phyloP scores from a whole-genome alignment of 2,113 vertebrate genomes.

The Gallinago undulata region DNA sequence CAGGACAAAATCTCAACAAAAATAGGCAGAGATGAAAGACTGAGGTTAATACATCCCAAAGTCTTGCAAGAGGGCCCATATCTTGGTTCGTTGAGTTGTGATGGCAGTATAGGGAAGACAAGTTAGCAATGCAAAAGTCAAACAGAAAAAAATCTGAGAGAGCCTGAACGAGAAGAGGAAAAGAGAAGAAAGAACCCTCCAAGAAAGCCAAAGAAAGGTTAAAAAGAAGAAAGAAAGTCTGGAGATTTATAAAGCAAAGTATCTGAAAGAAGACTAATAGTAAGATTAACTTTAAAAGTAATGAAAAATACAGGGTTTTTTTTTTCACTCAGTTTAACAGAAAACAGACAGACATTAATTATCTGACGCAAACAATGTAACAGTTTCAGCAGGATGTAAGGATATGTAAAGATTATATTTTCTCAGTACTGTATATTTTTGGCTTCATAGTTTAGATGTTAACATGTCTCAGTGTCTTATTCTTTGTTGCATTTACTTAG shows the following conservation, averaged over 20 bases:
- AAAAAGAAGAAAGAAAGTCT: neutral
- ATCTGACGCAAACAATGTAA: neutral
- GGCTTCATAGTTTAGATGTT: neutral
- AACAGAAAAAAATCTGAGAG: neutral
- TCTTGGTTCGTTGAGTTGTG: neutral
- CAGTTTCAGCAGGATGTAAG: neutral
- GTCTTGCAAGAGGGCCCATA: neutral
- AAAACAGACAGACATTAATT: neutral
- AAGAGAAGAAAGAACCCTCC: neutral
- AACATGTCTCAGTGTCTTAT: neutral
- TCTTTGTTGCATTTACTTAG: neutral
- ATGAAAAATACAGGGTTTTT: neutral
- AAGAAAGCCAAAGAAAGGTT: neutral
- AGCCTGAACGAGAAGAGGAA: neutral
- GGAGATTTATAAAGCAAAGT: neutral
- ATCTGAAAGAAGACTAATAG: neutral
- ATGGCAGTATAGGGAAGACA: neutral
- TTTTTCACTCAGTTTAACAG: neutral
- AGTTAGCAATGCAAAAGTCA: neutral
- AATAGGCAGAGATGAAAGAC: neutral
- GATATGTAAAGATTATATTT: neutral
- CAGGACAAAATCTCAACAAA: neutral
- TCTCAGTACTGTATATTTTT: neutral
- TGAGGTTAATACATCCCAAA: neutral
- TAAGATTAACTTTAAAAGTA: neutral